phyloP scores from a whole-genome alignment of 92 coral and sea anemone species.

The Scolanthus callimorphus region DNA sequence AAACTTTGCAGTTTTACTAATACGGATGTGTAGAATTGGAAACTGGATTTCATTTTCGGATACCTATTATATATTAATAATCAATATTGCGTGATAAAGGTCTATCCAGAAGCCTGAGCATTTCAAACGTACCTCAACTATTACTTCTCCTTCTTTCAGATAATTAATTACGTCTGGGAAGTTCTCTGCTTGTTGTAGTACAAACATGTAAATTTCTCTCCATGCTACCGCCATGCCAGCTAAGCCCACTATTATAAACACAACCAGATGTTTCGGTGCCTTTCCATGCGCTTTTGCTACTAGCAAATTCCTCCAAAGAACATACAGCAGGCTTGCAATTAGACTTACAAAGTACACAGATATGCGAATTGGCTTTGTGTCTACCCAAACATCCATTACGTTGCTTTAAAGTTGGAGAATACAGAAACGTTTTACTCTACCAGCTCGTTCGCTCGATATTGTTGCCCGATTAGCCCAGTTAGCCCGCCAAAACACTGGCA shows the following conservation, averaged over 20 bases:
- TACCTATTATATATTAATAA: too few species aligned
- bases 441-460: too few species aligned
- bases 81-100: too few species aligned
- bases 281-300: constrained; percentile 12
- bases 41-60: too few species aligned
- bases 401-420: constrained; percentile 2
- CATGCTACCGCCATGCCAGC: constrained; percentile 26
- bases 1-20: too few species aligned
- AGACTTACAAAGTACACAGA: constrained; percentile 30
- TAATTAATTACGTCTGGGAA: constrained; percentile 31
- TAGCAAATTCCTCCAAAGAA: constrained; percentile 35
- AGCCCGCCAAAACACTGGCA: too few species aligned
- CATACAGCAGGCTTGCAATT: constrained; percentile 29
- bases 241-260: constrained; percentile 32
- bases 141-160: constrained; percentile 35
- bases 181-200: constrained; percentile 9
- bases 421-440: too few species aligned
- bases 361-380: constrained; percentile 26
- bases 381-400: constrained; percentile 17
- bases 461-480: too few species aligned
- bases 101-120: too few species aligned
- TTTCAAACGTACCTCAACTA: constrained; percentile 25
- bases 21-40: too few species aligned
- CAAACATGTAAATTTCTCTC: constrained; percentile 27
- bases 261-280: constrained; percentile 13